Base-by-base conservation (phyloP, 2,888 invertebrate genomes). In the Noctua pronuba region DNA sequence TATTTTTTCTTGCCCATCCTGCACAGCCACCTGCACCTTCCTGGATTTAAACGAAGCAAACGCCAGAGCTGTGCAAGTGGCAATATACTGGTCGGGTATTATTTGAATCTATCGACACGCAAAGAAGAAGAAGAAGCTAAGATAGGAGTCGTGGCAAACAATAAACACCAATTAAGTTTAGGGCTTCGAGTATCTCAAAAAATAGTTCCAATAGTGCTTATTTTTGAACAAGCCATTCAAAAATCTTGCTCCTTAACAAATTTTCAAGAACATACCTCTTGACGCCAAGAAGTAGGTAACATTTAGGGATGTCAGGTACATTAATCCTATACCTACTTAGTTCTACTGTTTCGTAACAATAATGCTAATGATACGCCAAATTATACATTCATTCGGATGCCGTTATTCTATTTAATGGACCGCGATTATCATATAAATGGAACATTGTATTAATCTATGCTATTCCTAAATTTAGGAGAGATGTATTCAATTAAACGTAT, bases 371-470 rank as follows among this genome's bases (percentile, higher is more conserved):
- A 83, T 69, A 66, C 76, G 69, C 82, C 60, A 82, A 85, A 83
- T 83, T 83, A 83, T 85, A 73, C 73, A 83, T 83, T 83, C 82
- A 83, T 85, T 77, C 85, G 83, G 83, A 83, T 77, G 67, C 64
- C 77, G 82, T 85, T 82, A 85, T 73, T 83, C 85, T 83, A 85
- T 71, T 85, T 83, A 81, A 83, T 81, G 85, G 76, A 62, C 69
- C 55, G 68, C 38, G 73, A 83, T 83, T 83, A 83, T 85, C 83
- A 83, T 85, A 77, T 76, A 83, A 83, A 83, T 83, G 83, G 82
- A 66, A 73, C 82, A 64, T 82, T 70, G 67, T 83, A 85, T 67
- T 76, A 76, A 85, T 82, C 77, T 81, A 85, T 70, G 58, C 64
- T 52, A 77, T 73, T 64, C 64, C 80, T 73, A 81, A 81, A 82